phyloP scores from a whole-genome alignment of 2,888 invertebrate genomes.

The Cephonodes hylas region DNA sequence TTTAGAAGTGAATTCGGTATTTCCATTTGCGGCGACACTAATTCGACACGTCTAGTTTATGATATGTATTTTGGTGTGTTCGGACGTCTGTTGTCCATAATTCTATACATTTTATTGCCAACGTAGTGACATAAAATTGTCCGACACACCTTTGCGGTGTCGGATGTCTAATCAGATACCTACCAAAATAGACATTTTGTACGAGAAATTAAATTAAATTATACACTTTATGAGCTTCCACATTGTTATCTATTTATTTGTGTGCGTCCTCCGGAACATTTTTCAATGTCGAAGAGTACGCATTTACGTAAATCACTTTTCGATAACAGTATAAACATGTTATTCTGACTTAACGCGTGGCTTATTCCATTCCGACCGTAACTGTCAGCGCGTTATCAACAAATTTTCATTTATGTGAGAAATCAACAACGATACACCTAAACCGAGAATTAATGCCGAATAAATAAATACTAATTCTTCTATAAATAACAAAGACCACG shows the following conservation, averaged over 20 bases:
- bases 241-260: background rate
- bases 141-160: slow-evolving; percentile 46
- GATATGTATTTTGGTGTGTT: slow-evolving; percentile 56
- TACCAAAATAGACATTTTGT: slow-evolving; percentile 32
- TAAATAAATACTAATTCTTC: background rate
- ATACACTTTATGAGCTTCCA: slow-evolving; percentile 24
- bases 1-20: slow-evolving; percentile 47
- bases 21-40: slow-evolving; percentile 64
- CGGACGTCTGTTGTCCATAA: slow-evolving; percentile 51
- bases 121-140: slow-evolving; percentile 59
- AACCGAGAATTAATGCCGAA: background rate
- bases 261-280: background rate
- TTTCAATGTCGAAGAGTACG: slow-evolving; percentile 15
- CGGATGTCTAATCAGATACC: slow-evolving; percentile 49
- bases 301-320: slow-evolving; percentile 2
- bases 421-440: background rate
- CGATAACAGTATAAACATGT: background rate
- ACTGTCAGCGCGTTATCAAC: background rate
- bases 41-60: slow-evolving; percentile 66
- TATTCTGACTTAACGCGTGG: background rate
- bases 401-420: background rate
- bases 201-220: slow-evolving; percentile 29
- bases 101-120: slow-evolving; percentile 60
- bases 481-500: background rate
- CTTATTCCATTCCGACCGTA: background rate